Base-by-base conservation (phyloP, 2,113 vertebrate species). In the Plectropomus leopardus region DNA sequence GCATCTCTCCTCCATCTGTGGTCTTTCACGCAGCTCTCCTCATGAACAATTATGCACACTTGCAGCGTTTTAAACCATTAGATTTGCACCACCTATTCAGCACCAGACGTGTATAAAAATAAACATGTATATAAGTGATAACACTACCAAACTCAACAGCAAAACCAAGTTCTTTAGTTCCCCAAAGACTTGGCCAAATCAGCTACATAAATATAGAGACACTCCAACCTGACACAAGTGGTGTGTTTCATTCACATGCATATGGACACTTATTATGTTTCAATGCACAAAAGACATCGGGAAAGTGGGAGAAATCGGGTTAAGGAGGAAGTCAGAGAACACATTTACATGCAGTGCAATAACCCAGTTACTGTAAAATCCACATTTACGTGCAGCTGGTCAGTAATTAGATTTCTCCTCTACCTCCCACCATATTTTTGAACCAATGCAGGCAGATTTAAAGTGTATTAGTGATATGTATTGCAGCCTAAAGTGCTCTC, bases 1-100 rank as follows among this genome's bases (percentile, higher is more conserved):
- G 34, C 78, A 76, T 81, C 73, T 85, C 80, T 78, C 75, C 65
- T 69, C 87, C 83, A 90, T 88, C 84, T 88, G 86, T 85, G 77
- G 74, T 51, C 48, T 74, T 91, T 90, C 67, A 83, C 87, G 80
- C 72, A 70, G 54, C 34, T 72, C 70, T 76, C 24, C 57, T 68
- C 2, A 13, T 57, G 34, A 72, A 79, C 81, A 65, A 68, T 63
- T 53, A 69, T 26, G 71, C 44, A 74, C 42, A 61, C 61, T 69
- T n/a, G 26, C 21, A 45, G 53, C 0, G 24, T 59, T 85, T 85
- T 65, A 23, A 30, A 57, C 36, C 50, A 55, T 30, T 44, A n/a
- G 48, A 83, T 58, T 53, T 45, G 26, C 28, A 32, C 48, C 30
- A 34, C 42, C n/a, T 60, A 65, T 70, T 70, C 53, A 67, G 55